Evolutionary conservation across 2,888 invertebrate species (phyloP).

Genomic region (Selenia dentaria): DNA sequence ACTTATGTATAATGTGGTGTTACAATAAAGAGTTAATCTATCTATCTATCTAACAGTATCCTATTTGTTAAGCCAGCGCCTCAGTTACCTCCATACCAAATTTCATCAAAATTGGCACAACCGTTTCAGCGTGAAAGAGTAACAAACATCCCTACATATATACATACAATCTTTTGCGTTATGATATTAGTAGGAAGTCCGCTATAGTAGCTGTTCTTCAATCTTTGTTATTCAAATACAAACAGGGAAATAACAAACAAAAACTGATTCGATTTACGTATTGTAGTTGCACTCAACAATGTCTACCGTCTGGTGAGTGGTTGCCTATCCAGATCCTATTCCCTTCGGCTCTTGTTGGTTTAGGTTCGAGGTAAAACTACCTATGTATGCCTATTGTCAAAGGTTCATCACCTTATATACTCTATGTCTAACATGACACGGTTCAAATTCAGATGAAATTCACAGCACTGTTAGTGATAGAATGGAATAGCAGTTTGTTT

Average conservation of each 20-base stretch:
- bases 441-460: background rate
- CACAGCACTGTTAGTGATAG: background rate
- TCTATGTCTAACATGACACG: constrained; percentile 2
- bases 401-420: background rate
- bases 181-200: no score
- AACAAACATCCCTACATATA: no score
- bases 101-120: no score
- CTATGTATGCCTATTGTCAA: constrained; percentile 23
- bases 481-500: constrained; percentile 5
- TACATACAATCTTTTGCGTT: no score
- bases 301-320: constrained; percentile 20
- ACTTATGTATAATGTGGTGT: no score
- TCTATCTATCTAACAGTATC: no score
- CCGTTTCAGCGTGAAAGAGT: no score
- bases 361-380: constrained; percentile 32
- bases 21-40: no score
- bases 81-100: no score
- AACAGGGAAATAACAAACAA: constrained; percentile 25
- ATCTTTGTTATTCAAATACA: constrained; percentile 9
- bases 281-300: constrained; percentile 29
- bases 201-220: background rate
- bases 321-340: constrained; percentile 21
- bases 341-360: constrained; percentile 32
- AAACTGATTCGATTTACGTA: constrained; percentile 33
- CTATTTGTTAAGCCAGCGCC: no score